These are phyloP conservation scores for Drosophila nannoptera DNA, from an alignment of 1,140 invertebrate genomes.

Conservation along the genomic window DNA sequence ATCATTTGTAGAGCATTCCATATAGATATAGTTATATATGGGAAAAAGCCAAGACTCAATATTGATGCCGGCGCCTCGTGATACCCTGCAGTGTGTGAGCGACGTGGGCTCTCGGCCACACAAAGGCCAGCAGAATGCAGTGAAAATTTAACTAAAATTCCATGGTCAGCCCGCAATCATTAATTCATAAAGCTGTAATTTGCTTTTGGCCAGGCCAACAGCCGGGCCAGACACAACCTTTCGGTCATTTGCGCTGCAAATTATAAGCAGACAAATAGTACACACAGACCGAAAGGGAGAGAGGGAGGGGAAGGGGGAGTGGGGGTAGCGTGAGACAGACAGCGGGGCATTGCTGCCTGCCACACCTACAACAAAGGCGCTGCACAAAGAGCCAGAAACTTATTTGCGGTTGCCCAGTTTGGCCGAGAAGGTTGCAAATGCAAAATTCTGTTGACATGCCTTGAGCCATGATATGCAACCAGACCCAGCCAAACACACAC, in stretches of 20 bases:
- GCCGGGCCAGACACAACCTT: conserved; percentile 36
- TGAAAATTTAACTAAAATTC: conserved; percentile 37
- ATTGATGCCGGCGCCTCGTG: too few relatives aligned
- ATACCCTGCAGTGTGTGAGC: not conserved
- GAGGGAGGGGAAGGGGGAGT: too few relatives aligned
- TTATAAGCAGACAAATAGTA: conserved; percentile 59
- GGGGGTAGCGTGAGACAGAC: not conserved
- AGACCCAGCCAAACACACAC: not conserved
- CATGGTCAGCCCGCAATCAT: conserved; percentile 40
- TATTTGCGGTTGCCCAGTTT: conserved; percentile 61
- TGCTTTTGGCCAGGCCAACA: conserved; percentile 49
- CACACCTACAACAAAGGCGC: conserved; percentile 40
- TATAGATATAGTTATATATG: too few relatives aligned
- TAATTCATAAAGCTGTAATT: conserved; percentile 65
- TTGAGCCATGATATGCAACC: conserved; percentile 46
- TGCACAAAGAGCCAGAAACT: conserved; percentile 57
- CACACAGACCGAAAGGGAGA: conserved; percentile 11
- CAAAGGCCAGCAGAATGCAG: conserved; percentile 20
- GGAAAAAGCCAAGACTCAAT: too few relatives aligned
- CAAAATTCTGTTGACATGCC: conserved; percentile 55
- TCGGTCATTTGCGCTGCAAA: conserved; percentile 60
- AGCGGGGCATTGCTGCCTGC: conserved; percentile 9
- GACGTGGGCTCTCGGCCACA: not conserved
- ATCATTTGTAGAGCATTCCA: too few relatives aligned
- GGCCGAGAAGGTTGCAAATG: conserved; percentile 36